Percentiles rank a stretch among this genome's conserved stretches.
phyloP scores from a whole-genome alignment of 2,888 invertebrate species.

The Hoplodrina blanda region DNA sequence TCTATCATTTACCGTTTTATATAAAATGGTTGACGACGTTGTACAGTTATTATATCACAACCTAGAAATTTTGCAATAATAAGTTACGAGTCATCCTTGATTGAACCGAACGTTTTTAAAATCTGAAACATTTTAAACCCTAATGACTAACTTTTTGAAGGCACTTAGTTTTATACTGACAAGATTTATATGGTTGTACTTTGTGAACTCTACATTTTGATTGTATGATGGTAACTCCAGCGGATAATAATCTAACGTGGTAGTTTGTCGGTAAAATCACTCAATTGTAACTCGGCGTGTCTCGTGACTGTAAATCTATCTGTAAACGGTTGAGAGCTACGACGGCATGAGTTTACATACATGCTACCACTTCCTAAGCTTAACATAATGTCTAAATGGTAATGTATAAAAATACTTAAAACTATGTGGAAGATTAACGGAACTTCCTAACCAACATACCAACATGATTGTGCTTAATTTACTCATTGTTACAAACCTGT shows the following conservation, averaged over 20 bases:
- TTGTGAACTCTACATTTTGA: constrained; percentile 87
- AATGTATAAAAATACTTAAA: constrained; percentile 87
- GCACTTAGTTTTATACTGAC: constrained; percentile 89
- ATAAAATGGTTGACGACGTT: constrained; percentile 52
- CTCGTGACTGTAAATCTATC: constrained; percentile 22
- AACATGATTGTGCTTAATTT: constrained; percentile 75
- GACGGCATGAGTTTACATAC: constrained; percentile 69
- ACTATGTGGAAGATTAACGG: constrained; percentile 86
- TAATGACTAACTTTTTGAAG: constrained; percentile 90
- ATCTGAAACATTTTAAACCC: constrained; percentile 83
- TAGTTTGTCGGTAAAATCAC: constrained; percentile 77
- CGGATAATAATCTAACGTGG: constrained; percentile 80
- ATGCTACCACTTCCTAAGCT: constrained; percentile 77
- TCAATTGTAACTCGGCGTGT: constrained; percentile 65
- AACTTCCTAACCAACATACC: constrained; percentile 71
- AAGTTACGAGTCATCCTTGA: constrained; percentile 66
- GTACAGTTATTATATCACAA: constrained; percentile 75
- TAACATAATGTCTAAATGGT: constrained; percentile 88
- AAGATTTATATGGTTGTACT: constrained; percentile 88
- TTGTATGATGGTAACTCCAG: constrained; percentile 90
- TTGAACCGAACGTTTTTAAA: constrained; percentile 71
- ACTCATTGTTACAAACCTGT: constrained; percentile 66
- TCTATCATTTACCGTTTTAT: constrained; percentile 34
- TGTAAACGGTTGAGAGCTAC: constrained; percentile 51
- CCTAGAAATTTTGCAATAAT: constrained; percentile 79